phyloP scores from a whole-genome alignment of 2,888 invertebrate genomes.

The Stenurella melanura region DNA sequence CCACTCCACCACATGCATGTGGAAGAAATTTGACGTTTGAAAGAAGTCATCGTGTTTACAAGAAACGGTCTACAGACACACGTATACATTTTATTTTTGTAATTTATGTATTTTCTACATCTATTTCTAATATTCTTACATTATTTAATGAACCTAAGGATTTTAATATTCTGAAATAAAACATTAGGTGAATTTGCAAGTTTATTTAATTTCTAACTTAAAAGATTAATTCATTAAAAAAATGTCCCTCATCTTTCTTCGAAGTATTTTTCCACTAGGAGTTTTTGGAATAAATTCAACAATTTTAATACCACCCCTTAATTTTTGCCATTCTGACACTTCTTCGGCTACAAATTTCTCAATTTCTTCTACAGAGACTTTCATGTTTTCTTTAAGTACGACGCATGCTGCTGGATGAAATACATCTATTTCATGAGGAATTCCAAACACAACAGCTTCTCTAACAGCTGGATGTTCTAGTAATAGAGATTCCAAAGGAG shows the following conservation, averaged over 20 bases:
- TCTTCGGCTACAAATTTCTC: conserved; percentile 78
- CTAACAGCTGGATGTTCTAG: conserved; percentile 81
- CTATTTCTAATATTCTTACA: too few relatives aligned
- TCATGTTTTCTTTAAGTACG: conserved; percentile 74
- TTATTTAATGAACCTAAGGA: too few relatives aligned
- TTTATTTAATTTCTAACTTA: too few relatives aligned
- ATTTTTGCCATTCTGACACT: conserved; percentile 85
- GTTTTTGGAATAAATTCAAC: conserved; percentile 76
- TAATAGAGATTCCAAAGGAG: conserved; percentile 84
- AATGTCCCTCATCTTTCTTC: conserved; percentile 69
- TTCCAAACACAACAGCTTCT: conserved; percentile 84
- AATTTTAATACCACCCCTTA: conserved; percentile 76
- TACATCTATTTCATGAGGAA: conserved; percentile 37
- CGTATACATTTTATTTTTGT: too few relatives aligned
- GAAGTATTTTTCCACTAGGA: conserved; percentile 77
- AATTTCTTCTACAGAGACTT: conserved; percentile 76
- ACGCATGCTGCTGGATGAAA: conserved; percentile 82
- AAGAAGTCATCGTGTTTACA: too few relatives aligned
- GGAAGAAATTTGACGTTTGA: too few relatives aligned
- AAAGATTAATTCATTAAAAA: background rate
- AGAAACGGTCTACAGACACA: too few relatives aligned
- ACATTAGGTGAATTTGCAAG: too few relatives aligned
- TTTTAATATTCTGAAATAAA: too few relatives aligned
- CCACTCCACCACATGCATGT: too few relatives aligned
- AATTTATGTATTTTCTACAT: too few relatives aligned